Conservation (phyloP, 2,888 invertebrate species). For the Physocephala rufipes region DNA sequence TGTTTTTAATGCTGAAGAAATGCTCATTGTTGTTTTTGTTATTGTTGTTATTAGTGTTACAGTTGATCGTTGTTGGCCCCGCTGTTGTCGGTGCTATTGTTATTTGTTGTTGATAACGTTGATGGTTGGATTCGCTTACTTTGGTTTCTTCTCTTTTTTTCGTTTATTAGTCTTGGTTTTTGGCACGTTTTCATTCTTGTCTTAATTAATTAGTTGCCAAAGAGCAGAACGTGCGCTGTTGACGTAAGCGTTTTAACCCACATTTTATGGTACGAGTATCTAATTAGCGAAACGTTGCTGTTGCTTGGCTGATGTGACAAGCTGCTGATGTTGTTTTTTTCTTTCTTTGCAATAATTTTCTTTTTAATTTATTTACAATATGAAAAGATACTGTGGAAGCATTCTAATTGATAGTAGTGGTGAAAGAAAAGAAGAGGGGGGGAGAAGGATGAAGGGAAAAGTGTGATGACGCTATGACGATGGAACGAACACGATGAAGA, state of each 20-base stretch:
- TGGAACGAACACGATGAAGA: too few species aligned
- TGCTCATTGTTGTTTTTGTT: neutral
- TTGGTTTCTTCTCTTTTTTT: neutral
- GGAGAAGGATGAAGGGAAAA: too few species aligned
- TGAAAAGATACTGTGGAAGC: neutral
- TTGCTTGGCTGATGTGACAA: conserved; percentile 30
- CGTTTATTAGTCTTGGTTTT: conserved; percentile 6
- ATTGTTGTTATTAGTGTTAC: neutral
- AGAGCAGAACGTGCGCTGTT: conserved; percentile 48
- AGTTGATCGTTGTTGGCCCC: neutral
- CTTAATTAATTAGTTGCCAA: conserved; percentile 52
- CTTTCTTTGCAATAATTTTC: too few species aligned
- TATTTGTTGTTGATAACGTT: neutral
- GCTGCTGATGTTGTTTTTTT: neutral
- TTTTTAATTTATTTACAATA: neutral
- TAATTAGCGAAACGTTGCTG: conserved; percentile 50
- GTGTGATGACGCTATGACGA: too few species aligned
- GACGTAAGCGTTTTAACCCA: conserved; percentile 50
- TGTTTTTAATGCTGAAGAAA: conserved; percentile 5
- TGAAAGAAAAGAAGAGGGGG: neutral
- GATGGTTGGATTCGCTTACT: neutral
- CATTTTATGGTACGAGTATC: conserved; percentile 49
- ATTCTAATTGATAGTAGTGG: neutral
- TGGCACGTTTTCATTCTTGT: conserved; percentile 41
- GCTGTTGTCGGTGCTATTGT: neutral